Evolutionary conservation across 2,113 vertebrate genomes (phyloP), one percentile per base, ranked within the genome.

Genomic region (Labeo catla): DNA sequence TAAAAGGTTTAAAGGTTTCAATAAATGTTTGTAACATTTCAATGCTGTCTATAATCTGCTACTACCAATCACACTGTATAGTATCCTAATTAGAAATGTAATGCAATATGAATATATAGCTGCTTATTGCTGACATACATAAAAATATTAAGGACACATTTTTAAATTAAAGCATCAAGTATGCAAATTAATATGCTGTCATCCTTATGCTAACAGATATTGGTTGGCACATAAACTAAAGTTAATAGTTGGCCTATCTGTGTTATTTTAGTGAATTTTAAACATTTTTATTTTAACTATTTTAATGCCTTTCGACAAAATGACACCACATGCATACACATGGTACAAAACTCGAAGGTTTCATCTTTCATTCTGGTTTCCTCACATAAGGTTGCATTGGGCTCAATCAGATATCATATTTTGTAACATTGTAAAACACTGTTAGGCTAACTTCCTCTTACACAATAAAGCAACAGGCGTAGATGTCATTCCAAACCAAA

Each of bases 381-480:
- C 43, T 19, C 43, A 34, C n/a, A 61, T 10, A 16, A 49, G 2
- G 39, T 49, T 65, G 12, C n/a, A 16, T 16, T 49, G n/a, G 79
- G 8, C 78, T 65, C n/a, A 47, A 81, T 81, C 59, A 49, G 78
- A 81, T 65, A 84, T 39, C 1, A 79, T 65, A 68, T 21, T 59
- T 59, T 59, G 73, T 45, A 39, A 43, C 74, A 34, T 83, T 70
- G 36, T 52, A 61, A 36, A 78, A 78, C 63, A 34, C 52, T 15
- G 4, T 52, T 73, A 39, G 45, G 72, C 72, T 43, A 59, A 63
- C 39, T 28, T 77, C 39, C 52, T 45, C 54, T 77, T 84, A 78
- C 76, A 74, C 49, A 81, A 81, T 21, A 19, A 52, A 54, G 28
- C 23, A 28, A 73, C 11, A 52, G 65, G 59, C 1, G 57, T 50